Evolutionary conservation across 2,888 invertebrate species (phyloP).

Genomic region (Gibbula magus): DNA sequence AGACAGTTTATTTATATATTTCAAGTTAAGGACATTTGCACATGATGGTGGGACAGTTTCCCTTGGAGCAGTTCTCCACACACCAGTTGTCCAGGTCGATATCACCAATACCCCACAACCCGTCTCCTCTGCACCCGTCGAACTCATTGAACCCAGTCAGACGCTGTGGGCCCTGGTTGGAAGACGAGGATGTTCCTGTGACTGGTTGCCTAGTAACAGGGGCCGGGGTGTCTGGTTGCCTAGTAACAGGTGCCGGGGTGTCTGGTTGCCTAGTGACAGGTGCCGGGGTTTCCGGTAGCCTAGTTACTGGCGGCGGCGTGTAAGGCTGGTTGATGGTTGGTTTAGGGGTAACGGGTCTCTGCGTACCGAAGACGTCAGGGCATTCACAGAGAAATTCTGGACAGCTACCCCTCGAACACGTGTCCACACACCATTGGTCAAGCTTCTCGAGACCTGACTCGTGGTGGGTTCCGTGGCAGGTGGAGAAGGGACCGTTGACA

Average conservation of each 20-base stretch:
- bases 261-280: not conserved
- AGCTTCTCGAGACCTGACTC: not conserved
- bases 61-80: constrained; percentile 8
- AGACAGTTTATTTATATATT: no score
- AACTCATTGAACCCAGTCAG: not conserved
- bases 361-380: no score
- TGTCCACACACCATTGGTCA: constrained; percentile 1
- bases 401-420: not conserved
- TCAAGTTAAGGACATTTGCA: constrained; percentile 11
- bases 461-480: not conserved
- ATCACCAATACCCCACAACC: constrained; percentile 18
- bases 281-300: not conserved
- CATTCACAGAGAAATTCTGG: not conserved
- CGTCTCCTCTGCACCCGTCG: not conserved
- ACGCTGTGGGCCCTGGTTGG: not conserved
- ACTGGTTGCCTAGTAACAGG: not conserved
- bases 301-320: not conserved
- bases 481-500: not conserved
- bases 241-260: not conserved
- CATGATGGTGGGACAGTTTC: constrained; percentile 10
- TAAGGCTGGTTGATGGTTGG: not conserved
- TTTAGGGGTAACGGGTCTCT: not conserved
- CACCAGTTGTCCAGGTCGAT: constrained; percentile 29
- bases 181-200: not conserved
- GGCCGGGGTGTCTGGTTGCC: not conserved